Base-by-base conservation (phyloP, 2,888 invertebrate species). In the Antitype chi region DNA sequence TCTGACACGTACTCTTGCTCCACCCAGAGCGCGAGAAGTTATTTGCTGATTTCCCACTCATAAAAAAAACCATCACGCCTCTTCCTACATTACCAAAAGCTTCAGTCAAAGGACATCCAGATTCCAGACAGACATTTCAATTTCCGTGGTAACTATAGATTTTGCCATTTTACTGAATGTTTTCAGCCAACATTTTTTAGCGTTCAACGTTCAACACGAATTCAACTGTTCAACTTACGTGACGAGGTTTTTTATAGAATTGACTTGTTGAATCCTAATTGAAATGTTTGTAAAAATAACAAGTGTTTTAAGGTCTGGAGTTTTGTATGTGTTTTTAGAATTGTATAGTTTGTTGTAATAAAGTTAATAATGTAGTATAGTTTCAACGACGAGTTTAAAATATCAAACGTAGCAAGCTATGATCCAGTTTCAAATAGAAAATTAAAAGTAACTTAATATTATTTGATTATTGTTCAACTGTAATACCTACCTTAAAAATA, bases 181-280 rank as follows among this genome's bases (percentile, higher is more conserved):
- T 85, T 78, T 53, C 57, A 47, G 7, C n/a, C 60, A 32, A 59
- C 47, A 69, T 70, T 81, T 86, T 78, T 87, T 69, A 20, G 47
- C 73, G 71, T 60, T 60, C 69, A 60, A 52, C 73, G 71, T 60
- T 60, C 69, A 60, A 52, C 60, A 74, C 43, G 11, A 72, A 71
- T 81, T 69, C 38, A 53, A 43, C 60, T 15, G 70, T 69, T 63
- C 32, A 59, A 53, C 32, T 43, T 69, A 70, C 82, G 78, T 87
- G 85, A 76, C 53, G 53, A 49, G 76, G 53, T 64, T 79, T 70
- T 82, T 74, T 70, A 85, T 74, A 49, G 25, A 72, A 80, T 70
- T 28, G 38, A 64, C 72, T 77, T 82, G 75, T 85, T 77, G 70
- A 62, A 28, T 59, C n/a, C 38, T 69, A 53, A 82, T 75, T 82